Evolutionary conservation across 2,888 invertebrate genomes (phyloP).

Genomic region (Bedellia somnulentella): DNA sequence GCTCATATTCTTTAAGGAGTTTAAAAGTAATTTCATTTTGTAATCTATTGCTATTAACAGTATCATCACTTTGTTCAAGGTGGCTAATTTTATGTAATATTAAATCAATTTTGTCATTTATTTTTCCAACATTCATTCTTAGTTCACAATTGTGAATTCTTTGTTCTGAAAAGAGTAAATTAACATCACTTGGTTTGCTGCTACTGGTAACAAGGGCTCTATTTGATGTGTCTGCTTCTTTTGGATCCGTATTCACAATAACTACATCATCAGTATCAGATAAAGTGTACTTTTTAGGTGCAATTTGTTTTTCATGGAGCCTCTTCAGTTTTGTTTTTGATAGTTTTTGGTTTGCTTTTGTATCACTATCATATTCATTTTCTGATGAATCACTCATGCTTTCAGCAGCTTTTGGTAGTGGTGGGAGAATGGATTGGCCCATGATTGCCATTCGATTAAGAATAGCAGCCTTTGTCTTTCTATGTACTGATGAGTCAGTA

Average conservation of each 20-base stretch:
- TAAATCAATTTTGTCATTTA: slow-evolving; percentile 35
- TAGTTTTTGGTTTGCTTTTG: slow-evolving; percentile 26
- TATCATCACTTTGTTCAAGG: slow-evolving; percentile 15
- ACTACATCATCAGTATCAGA: too few relatives aligned
- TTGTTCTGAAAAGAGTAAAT: slow-evolving; percentile 34
- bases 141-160: slow-evolving; percentile 41
- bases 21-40: slow-evolving; percentile 32
- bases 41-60: slow-evolving; percentile 12
- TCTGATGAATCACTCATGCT: slow-evolving; percentile 40
- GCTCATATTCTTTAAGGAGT: slow-evolving; percentile 39
- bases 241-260: too few relatives aligned
- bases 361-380: slow-evolving; percentile 21
- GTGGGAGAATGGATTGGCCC: slow-evolving; percentile 44
- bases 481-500: slow-evolving; percentile 32
- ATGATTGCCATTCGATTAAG: slow-evolving; percentile 43
- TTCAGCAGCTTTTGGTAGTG: slow-evolving; percentile 14
- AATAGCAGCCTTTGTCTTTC: slow-evolving; percentile 36
- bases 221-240: too few relatives aligned
- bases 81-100: slow-evolving; percentile 25
- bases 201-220: slow-evolving; percentile 15
- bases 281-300: too few relatives aligned
- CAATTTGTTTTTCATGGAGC: too few relatives aligned
- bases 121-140: slow-evolving; percentile 36
- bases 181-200: slow-evolving; percentile 19
- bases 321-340: slow-evolving; percentile 19